Base-by-base conservation (phyloP, 1,140 invertebrate species). In the Sycobia sp. region DNA sequence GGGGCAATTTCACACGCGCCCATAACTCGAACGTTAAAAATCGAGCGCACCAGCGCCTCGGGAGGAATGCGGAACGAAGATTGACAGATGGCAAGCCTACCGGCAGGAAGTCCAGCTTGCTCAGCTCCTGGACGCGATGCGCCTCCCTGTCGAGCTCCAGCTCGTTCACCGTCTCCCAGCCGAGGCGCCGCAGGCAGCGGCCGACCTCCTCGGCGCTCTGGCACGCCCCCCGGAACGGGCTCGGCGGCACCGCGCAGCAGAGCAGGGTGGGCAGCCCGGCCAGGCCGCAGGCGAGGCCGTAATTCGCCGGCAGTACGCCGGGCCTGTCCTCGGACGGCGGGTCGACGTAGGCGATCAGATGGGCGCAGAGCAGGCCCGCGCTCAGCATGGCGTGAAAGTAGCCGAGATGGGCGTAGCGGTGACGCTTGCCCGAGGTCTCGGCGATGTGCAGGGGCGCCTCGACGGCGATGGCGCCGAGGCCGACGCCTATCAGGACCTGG, bases 361-460 rank as follows among this genome's bases (percentile, higher is more conserved):
- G 92, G 0, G 87, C 84, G 65, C 89, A 87, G 34, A 91, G 78
- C 29, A 93, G 88, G 67, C 91, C 91, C 32, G 88, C 79, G 13
- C 88, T 91, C 34, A 92, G 83, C 76, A 89, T 88, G 18, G 92
- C 75, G 71, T 93, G 91, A 64, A 91, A 90, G 68, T 88, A 88
- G 41, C 86, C 87, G 11, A 91, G 88, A 7, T 94, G 78, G 10
- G 87, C 86, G 18, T 90, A 91, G 41, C 93, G 84, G 51, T 91
- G 87, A 65, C 88, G 87, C 63, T 88, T 87, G 60, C 92, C 88
- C 0, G 90, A 87, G 18, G 92, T 90, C 83, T 95, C 92, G 38
- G 89, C 89, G 10, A 91, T 89, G 73, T 93, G 95, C 13, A 92
- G 83, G 0, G 92, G 91, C 0, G 86, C 87, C 3, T 88, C 84